Conservation (phyloP, 2,113 vertebrate species). For the Clarias gariepinus region DNA sequence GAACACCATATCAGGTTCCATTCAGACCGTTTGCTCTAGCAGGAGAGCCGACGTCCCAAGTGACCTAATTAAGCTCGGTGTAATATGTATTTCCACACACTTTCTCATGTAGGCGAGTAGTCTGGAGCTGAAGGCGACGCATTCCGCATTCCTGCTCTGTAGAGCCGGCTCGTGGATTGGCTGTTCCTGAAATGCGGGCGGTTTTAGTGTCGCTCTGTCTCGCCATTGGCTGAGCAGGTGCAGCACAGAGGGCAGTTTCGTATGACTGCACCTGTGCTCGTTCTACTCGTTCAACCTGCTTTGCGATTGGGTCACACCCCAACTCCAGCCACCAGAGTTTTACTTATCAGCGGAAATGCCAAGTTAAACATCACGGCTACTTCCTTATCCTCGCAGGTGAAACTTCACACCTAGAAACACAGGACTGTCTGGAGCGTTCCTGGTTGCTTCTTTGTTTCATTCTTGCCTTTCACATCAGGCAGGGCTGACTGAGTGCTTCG, state of each 20-base stretch:
- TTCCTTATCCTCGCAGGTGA: conserved; percentile 65
- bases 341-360: conserved; percentile 53
- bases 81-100: neutral
- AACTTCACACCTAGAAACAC: conserved; percentile 44
- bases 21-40: neutral
- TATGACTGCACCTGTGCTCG: conserved; percentile 53
- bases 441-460: conserved; percentile 8
- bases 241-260: conserved; percentile 42
- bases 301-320: conserved; percentile 44
- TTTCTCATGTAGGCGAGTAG: neutral
- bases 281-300: conserved; percentile 69
- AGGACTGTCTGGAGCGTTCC: conserved; percentile 14
- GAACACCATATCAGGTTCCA: neutral
- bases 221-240: conserved; percentile 59
- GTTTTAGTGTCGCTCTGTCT: neutral
- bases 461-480: conserved; percentile 23
- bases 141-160: conserved; percentile 25
- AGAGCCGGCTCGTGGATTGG: conserved; percentile 10
- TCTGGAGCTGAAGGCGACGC: neutral
- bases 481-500: neutral
- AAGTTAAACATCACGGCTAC: conserved; percentile 53
- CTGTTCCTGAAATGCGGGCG: neutral
- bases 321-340: conserved; percentile 46
- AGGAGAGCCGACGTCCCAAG: neutral
- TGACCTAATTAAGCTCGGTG: neutral